Conservation (phyloP, 2,113 vertebrate species). For the Tupaia chinensis region DNA sequence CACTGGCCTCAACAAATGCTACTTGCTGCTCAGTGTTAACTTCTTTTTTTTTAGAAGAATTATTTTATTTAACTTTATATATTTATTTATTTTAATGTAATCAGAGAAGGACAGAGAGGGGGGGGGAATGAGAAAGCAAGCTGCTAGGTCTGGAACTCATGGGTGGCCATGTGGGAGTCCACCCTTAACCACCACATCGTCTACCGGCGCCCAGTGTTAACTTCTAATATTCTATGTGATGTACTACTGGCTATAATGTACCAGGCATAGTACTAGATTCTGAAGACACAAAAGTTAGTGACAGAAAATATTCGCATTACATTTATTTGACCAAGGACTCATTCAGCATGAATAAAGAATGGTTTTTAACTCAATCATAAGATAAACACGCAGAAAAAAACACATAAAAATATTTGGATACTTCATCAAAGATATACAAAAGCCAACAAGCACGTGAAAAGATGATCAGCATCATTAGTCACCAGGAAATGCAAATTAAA, state of each 20-base stretch:
- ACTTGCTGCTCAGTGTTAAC: not conserved
- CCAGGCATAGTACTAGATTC: not conserved
- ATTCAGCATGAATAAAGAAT: not conserved
- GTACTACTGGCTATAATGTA: not conserved
- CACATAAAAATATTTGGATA: not conserved
- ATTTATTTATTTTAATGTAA: no score
- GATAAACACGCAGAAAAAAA: not conserved
- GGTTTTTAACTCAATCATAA: not conserved
- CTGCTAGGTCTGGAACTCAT: no score
- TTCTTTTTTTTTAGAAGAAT: not conserved
- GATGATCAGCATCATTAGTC: not conserved
- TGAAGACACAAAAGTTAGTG: not conserved
- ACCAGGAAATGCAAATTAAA: slow-evolving; percentile 9
- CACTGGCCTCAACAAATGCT: not conserved
- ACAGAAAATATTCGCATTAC: not conserved
- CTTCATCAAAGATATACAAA: not conserved
- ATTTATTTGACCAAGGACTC: slow-evolving; percentile 12
- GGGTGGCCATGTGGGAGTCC: no score
- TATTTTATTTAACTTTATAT: no score
- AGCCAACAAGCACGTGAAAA: not conserved
- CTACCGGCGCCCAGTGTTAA: not conserved
- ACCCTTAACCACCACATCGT: no score
- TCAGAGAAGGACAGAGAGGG: no score
- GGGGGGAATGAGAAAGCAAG: no score
- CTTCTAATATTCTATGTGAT: not conserved